These are phyloP conservation scores for Heterotilapia buettikoferi DNA, from an alignment of 2,113 vertebrate genomes.

Conservation along the genomic window DNA sequence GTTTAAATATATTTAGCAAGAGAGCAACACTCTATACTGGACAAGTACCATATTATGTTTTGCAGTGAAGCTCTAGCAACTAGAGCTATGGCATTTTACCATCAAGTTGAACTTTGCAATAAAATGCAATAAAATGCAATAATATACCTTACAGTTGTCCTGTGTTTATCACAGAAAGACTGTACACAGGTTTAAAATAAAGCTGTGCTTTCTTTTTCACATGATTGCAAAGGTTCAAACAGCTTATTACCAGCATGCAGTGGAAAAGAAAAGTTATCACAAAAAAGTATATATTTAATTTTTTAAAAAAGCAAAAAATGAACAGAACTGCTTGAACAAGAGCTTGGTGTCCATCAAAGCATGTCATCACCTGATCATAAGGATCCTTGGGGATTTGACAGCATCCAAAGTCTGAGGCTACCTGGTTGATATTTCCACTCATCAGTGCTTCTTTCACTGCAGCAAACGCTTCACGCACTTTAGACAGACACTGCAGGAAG, in stretches of 20 bases:
- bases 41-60: background rate
- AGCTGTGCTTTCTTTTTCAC: background rate
- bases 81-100: background rate
- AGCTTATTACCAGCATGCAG: background rate
- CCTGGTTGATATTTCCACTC: background rate
- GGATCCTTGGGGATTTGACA: slow-evolving; percentile 57
- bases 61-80: background rate
- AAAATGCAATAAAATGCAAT: background rate
- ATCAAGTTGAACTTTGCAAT: background rate
- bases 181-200: background rate
- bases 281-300: background rate
- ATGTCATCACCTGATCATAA: slow-evolving; percentile 54
- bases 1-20: background rate
- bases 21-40: background rate
- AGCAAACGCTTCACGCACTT: slow-evolving; percentile 64
- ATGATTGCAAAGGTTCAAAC: background rate
- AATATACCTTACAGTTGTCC: background rate
- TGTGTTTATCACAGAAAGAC: background rate
- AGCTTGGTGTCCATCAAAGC: background rate
- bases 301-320: background rate
- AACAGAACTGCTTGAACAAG: background rate
- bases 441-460: slow-evolving; percentile 59
- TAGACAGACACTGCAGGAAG: slow-evolving; percentile 65
- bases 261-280: background rate
- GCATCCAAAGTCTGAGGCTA: slow-evolving; percentile 69